Percentiles rank a stretch among this genome's conserved stretches.
These are phyloP conservation scores for Anguilla marmorata DNA, from an alignment of 2,797 vertebrate species.

Conservation along the genomic window DNA sequence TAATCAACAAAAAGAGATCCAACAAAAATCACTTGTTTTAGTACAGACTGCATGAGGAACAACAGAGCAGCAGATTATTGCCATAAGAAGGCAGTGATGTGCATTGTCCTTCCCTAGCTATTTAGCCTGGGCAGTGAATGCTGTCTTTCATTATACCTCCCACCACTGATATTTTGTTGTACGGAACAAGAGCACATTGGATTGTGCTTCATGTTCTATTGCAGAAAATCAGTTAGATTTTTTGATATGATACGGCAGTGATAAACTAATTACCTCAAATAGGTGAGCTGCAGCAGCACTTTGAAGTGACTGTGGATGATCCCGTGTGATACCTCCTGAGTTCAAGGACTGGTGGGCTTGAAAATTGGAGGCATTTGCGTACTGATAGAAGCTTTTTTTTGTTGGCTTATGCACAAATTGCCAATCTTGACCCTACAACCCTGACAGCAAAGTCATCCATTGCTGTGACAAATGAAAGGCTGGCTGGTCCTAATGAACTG, in stretches of 20 bases:
- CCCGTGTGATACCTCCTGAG: constrained; percentile 63
- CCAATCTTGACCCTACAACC: constrained; percentile 60
- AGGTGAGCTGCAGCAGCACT: constrained; percentile 57
- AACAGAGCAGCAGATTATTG: too few species aligned
- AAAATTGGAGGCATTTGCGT: constrained; percentile 64
- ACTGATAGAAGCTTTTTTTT: constrained; percentile 63
- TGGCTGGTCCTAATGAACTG: constrained; percentile 16
- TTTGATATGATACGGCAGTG: constrained; percentile 61
- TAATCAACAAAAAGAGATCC: too few species aligned
- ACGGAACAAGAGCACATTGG: not conserved
- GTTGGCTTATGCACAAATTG: constrained; percentile 62
- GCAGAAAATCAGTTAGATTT: constrained; percentile 35
- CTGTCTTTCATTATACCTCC: not conserved
- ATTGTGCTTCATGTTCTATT: not conserved
- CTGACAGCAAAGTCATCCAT: constrained; percentile 46
- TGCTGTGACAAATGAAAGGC: constrained; percentile 42
- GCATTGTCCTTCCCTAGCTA: too few species aligned
- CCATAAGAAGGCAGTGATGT: too few species aligned
- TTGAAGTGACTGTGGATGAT: constrained; percentile 55
- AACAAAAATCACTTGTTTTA: too few species aligned
- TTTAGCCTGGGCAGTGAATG: not conserved
- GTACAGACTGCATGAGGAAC: too few species aligned
- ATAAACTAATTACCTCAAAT: constrained; percentile 65
- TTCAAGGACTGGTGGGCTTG: constrained; percentile 65
- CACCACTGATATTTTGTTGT: not conserved